Evolutionary conservation across 1,140 invertebrate genomes (phyloP).

Genomic region (Drosophila subpulchrella): DNA sequence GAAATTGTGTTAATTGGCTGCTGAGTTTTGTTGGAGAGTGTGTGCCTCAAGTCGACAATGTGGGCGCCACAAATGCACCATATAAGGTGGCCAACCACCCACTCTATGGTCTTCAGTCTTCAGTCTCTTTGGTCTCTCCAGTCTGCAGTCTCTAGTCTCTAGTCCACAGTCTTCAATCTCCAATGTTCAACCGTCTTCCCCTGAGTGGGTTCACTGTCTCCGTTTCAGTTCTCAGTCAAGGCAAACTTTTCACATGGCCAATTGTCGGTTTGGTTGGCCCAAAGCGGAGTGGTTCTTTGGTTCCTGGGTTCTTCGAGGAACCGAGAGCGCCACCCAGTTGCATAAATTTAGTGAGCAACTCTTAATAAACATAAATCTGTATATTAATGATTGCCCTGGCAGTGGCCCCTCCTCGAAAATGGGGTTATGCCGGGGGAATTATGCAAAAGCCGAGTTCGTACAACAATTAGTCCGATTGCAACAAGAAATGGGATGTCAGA

Average conservation of each 20-base stretch:
- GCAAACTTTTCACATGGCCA: conserved; percentile 50
- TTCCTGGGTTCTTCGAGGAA: background rate
- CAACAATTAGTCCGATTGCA: conserved; percentile 60
- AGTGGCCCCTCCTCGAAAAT: conserved; percentile 29
- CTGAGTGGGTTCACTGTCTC: conserved; percentile 7
- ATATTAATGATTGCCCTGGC: conserved; percentile 62
- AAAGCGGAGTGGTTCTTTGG: conserved; percentile 12
- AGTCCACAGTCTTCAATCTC: background rate
- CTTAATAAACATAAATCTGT: conserved; percentile 72
- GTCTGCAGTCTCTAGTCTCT: conserved; percentile 1
- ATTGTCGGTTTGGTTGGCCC: conserved; percentile 28
- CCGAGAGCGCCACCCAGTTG: conserved; percentile 69
- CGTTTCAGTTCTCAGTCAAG: conserved; percentile 29
- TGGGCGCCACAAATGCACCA: conserved; percentile 48
- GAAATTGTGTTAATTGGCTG: conserved; percentile 64
- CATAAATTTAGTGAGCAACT: conserved; percentile 56
- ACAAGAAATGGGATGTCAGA: conserved; percentile 63
- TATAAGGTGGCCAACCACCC: conserved; percentile 32
- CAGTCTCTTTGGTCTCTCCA: background rate
- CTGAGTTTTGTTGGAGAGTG: conserved; percentile 38
- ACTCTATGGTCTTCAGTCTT: conserved; percentile 12
- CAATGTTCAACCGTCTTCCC: conserved; percentile 4
- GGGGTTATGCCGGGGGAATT: conserved; percentile 31
- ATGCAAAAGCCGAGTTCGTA: conserved; percentile 55
- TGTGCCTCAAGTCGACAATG: conserved; percentile 15